Conservation (phyloP, 2,113 vertebrate genomes). For the Mus pahari region DNA sequence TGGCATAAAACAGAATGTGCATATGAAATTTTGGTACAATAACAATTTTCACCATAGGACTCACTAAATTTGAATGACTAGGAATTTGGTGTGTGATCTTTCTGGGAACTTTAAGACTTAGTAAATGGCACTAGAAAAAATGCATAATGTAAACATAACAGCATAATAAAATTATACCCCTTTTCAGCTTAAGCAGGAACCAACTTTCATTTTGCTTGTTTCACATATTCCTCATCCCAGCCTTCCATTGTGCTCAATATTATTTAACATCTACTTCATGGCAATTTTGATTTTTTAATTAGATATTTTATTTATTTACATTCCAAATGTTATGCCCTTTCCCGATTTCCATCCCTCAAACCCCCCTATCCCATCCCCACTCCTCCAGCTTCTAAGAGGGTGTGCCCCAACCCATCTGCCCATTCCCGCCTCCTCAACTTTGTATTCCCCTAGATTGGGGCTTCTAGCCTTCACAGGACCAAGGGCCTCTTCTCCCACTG, state of each 20-base stretch:
- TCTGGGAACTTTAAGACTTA: background rate
- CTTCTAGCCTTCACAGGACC: too few relatives aligned
- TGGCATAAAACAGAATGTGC: background rate
- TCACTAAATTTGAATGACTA: constrained; percentile 33
- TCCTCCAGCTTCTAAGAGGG: too few relatives aligned
- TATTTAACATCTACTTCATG: background rate
- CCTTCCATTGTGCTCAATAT: background rate
- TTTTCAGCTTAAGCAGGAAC: background rate
- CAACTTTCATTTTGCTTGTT: background rate
- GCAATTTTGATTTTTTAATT: background rate
- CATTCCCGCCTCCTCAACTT: too few relatives aligned
- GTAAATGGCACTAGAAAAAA: constrained; percentile 18
- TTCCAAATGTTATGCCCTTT: too few relatives aligned
- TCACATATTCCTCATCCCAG: background rate
- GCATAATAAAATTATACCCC: background rate
- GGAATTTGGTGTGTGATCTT: background rate
- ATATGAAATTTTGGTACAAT: constrained; percentile 8
- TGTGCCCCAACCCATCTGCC: too few relatives aligned
- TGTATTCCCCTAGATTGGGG: too few relatives aligned
- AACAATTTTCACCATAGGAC: constrained; percentile 43
- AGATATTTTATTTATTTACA: too few relatives aligned
- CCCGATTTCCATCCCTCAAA: too few relatives aligned
- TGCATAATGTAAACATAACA: background rate
- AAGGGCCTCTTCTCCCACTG: too few relatives aligned
- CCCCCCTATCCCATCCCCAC: too few relatives aligned